Base-by-base conservation (phyloP, 2,797 vertebrate species). In the Holocentrus rufus region DNA sequence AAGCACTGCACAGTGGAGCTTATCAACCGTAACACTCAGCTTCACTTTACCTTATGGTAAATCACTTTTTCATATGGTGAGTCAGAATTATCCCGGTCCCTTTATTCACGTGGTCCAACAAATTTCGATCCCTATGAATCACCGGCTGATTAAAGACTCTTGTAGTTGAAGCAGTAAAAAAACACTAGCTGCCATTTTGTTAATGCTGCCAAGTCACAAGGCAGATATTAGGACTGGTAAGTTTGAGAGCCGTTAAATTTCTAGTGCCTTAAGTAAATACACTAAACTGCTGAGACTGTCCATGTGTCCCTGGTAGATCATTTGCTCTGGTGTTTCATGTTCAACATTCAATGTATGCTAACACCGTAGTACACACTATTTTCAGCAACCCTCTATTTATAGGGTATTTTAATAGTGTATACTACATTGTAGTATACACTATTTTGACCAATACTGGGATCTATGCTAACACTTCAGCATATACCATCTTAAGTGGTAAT, bases 1-100 rank as follows among this genome's bases (percentile, higher is more conserved):
- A 42, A 65, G 72, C 71, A 59, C 25, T 20, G 71, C 68, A 61
- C 76, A 71, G 75, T 57, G 54, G 58, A 30, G 66, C 53, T 76
- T 72, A 72, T 68, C 66, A 64, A 55, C 34, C 27, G 49, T 5
- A 46, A 47, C 22, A 39, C 20, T 44, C 9, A 39, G 56, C 22
- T 23, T 58, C 10, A 53, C 50, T 42, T 18, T 44, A 17, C 15
- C 47, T 44, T 36, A 23, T 17, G 49, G 54, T 65, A 44, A 58
- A 63, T 15, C 22, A 25, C 17, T 65, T 17, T 30, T 22, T 20
- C 14, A 22, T 49, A 44, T 39, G 20, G 18, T 50, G 61, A 67
- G 30, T 46, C 23, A 13, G 23, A 18, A 17, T 25, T 2, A 27
- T 36, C 34, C 15, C 58, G 58, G 22, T 47, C 5, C 57, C 30